phyloP scores from a whole-genome alignment of 2,888 invertebrate species.

The Abrostola tripartita region DNA sequence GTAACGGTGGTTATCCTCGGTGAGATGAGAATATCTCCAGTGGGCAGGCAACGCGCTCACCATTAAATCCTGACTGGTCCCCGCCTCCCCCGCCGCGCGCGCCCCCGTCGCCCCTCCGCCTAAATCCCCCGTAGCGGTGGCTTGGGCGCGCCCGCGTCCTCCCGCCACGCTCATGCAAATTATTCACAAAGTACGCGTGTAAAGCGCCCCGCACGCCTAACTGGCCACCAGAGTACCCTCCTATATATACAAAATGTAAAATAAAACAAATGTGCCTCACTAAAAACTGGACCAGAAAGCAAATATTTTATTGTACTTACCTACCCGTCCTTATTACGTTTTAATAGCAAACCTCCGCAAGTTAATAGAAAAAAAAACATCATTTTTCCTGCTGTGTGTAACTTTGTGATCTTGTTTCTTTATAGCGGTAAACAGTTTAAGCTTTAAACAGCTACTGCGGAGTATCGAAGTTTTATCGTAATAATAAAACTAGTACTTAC shows the following conservation, averaged over 20 bases:
- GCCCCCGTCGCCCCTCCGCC: conserved; percentile 47
- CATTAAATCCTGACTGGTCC: conserved; percentile 68
- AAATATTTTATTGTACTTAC: conserved; percentile 45
- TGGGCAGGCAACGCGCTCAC: conserved; percentile 66
- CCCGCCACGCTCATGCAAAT: conserved; percentile 72
- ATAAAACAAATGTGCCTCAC: conserved; percentile 59
- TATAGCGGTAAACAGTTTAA: conserved; percentile 42
- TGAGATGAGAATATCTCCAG: conserved; percentile 73
- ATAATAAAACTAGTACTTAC: conserved; percentile 41
- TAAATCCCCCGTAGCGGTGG: conserved; percentile 53
- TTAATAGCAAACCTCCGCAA: conserved; percentile 23
- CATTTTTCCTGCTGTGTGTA: conserved; percentile 35
- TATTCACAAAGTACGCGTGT: conserved; percentile 78
- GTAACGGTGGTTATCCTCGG: conserved; percentile 69
- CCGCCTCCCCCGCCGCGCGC: conserved; percentile 37
- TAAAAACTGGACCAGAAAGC: conserved; percentile 42
- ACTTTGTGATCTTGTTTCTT: conserved; percentile 39
- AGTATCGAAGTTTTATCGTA: conserved; percentile 38
- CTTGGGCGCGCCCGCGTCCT: conserved; percentile 42
- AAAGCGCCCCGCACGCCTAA: conserved; percentile 70
- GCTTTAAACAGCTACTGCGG: conserved; percentile 22
- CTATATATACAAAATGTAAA: conserved; percentile 64
- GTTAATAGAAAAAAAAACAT: conserved; percentile 32
- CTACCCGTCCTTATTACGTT: conserved; percentile 19
- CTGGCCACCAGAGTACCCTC: conserved; percentile 69